phyloP scores from a whole-genome alignment of 2,888 invertebrate species.

The Ametastegia equiseti region DNA sequence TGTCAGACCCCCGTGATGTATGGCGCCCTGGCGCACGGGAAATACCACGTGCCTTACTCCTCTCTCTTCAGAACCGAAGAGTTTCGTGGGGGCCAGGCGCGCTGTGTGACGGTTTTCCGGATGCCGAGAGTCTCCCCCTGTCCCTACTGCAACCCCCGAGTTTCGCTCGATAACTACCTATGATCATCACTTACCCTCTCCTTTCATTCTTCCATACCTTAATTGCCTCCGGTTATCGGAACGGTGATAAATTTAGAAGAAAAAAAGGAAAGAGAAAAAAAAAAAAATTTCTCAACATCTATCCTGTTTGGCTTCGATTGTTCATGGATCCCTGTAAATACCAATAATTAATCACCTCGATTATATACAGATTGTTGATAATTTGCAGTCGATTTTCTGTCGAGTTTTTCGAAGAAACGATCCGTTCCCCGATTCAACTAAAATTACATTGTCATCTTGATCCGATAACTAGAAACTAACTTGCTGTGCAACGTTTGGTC shows the following conservation, averaged over 20 bases:
- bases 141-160: neutral
- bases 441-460: neutral
- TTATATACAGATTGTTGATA: no score
- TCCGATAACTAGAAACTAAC: neutral
- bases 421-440: neutral
- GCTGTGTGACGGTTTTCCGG: slow-evolving; percentile 14
- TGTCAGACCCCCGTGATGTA: slow-evolving; percentile 70
- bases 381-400: no score
- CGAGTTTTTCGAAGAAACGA: no score
- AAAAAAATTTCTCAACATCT: no score
- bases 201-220: neutral
- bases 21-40: slow-evolving; percentile 66
- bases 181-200: neutral
- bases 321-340: no score
- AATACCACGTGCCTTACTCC: slow-evolving; percentile 68
- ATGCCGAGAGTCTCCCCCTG: neutral
- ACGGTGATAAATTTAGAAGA: no score
- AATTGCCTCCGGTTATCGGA: neutral
- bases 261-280: no score
- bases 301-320: no score
- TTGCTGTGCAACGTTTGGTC: neutral
- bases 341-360: no score
- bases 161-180: slow-evolving; percentile 9
- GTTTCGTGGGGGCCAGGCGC: slow-evolving; percentile 61
- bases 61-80: slow-evolving; percentile 47